Percentiles rank a stretch among this genome's conserved stretches.
phyloP scores from a whole-genome alignment of 35 echinoderm and acorn worm species.

The Apostichopus japonicus region DNA sequence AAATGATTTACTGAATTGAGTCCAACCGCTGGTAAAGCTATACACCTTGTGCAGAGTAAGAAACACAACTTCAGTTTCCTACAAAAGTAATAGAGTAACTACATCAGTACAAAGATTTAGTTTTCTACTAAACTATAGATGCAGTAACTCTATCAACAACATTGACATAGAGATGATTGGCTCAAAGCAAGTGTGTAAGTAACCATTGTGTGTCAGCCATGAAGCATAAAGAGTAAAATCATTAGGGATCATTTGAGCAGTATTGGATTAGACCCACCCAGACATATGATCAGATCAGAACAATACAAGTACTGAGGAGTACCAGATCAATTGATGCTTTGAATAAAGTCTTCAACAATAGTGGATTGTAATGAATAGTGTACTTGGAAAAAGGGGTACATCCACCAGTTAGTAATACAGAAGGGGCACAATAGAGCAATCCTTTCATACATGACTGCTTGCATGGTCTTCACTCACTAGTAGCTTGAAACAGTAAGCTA shows the following conservation, averaged over 20 bases:
- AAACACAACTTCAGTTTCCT: too few relatives aligned
- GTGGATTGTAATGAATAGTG: not conserved
- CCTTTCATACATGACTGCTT: not conserved
- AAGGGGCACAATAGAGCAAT: not conserved
- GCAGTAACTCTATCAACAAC: not conserved
- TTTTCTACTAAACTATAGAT: too few relatives aligned
- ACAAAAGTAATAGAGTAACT: too few relatives aligned
- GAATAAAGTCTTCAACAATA: not conserved
- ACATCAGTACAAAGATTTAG: too few relatives aligned
- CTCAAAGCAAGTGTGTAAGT: not conserved
- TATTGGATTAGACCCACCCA: not conserved
- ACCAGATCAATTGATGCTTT: not conserved
- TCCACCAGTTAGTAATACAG: not conserved
- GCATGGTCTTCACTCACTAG: too few relatives aligned
- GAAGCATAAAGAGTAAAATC: not conserved
- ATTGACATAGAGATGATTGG: slow-evolving; percentile 1
- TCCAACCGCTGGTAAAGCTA: too few relatives aligned
- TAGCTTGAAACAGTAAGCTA: too few relatives aligned
- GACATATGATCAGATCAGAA: not conserved
- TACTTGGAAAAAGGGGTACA: not conserved
- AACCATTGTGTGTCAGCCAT: not conserved
- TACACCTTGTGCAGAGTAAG: too few relatives aligned
- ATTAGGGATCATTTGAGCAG: not conserved
- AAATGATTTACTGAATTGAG: too few relatives aligned
- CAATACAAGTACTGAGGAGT: not conserved